A percentile compares a stretch with the other conserved stretches of the same genome.
phyloP scores from a whole-genome alignment of 2,113 vertebrate species.

The Psammodynastes pulverulentus region DNA sequence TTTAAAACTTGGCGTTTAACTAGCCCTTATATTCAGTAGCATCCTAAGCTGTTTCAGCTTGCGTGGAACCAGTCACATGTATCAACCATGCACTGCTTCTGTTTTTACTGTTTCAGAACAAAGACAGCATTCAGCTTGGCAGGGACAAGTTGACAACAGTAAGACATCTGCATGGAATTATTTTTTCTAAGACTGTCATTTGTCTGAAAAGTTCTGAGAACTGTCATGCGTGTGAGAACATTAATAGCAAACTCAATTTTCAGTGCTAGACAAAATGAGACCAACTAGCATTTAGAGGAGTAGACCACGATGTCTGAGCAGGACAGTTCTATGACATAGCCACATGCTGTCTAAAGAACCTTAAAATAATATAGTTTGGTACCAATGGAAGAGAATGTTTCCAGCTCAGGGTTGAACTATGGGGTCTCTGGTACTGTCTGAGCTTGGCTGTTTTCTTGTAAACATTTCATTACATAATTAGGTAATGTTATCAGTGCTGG shows the following conservation, averaged over 20 bases:
- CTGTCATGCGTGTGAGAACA: not conserved
- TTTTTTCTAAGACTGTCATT: not conserved
- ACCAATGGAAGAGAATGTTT: not conserved
- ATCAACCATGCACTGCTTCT: too few species aligned
- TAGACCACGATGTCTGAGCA: not conserved
- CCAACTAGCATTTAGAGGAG: not conserved
- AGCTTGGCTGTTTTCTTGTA: not conserved
- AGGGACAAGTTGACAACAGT: not conserved
- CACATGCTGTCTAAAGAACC: not conserved
- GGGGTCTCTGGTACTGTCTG: not conserved
- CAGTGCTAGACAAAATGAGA: not conserved
- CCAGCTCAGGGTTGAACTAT: not conserved
- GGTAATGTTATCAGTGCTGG: not conserved
- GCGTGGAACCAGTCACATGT: not conserved
- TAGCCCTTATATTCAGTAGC: not conserved
- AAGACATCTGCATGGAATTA: not conserved
- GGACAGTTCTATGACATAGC: not conserved
- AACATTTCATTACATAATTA: not conserved
- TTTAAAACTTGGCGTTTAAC: not conserved
- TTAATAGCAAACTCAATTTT: not conserved
- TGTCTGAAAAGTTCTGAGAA: not conserved
- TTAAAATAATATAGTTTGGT: not conserved
- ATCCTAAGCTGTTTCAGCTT: not conserved
- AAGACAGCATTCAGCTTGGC: not conserved
- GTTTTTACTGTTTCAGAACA: not conserved